These are phyloP conservation scores for Parapristionchus giblindavisi DNA, from an alignment of 2,888 invertebrate genomes.

Conservation along the genomic window DNA sequence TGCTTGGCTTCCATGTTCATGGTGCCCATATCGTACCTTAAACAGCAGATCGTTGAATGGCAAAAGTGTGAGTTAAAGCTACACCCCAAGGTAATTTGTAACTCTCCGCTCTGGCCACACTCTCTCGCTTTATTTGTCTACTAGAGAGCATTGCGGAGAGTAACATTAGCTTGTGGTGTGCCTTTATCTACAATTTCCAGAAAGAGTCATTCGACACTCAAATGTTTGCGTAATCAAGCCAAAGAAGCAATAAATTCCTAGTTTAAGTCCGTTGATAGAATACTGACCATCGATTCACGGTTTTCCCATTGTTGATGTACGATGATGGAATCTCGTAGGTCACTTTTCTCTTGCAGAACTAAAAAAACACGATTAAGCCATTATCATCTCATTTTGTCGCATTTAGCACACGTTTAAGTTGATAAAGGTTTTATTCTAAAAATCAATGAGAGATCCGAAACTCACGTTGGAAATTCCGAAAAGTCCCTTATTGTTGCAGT, in stretches of 20 bases:
- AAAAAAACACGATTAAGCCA: not conserved
- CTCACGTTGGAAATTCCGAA: constrained; percentile 29
- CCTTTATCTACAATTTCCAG: too few relatives aligned
- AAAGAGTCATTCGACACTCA: too few relatives aligned
- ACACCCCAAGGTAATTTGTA: too few relatives aligned
- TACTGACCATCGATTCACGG: constrained; percentile 16
- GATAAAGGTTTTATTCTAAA: not conserved
- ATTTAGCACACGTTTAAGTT: not conserved
- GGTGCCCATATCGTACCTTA: constrained; percentile 36
- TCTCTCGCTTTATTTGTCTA: too few relatives aligned
- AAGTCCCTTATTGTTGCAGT: constrained; percentile 37
- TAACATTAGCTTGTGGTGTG: too few relatives aligned
- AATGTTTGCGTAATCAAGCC: too few relatives aligned
- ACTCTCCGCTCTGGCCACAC: too few relatives aligned
- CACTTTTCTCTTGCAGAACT: constrained; percentile 39
- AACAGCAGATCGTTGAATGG: too few relatives aligned
- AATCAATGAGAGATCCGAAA: not conserved
- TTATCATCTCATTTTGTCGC: not conserved
- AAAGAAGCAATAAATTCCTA: too few relatives aligned
- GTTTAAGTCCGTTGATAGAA: too few relatives aligned
- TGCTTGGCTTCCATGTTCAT: constrained; percentile 39
- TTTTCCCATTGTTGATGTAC: constrained; percentile 31
- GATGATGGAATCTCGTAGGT: constrained; percentile 34
- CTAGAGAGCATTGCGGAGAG: too few relatives aligned
- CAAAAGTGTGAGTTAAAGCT: too few relatives aligned